Conservation (phyloP, 2,888 invertebrate species). For the Folsomia manolachei region DNA sequence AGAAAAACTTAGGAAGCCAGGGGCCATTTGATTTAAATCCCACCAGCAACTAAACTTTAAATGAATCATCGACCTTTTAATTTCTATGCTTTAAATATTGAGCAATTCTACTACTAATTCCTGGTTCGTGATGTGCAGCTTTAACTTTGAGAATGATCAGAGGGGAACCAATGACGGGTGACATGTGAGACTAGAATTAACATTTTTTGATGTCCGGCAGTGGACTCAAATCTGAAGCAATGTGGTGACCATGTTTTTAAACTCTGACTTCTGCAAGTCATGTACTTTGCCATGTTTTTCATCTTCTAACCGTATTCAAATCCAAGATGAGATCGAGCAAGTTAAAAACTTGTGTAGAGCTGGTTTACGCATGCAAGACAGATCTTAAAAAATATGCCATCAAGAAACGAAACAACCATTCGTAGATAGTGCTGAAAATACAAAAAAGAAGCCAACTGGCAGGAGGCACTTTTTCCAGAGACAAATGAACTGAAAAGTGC, state of each 20-base stretch:
- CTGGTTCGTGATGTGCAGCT: background rate
- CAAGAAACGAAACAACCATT: too few species aligned
- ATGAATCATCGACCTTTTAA: background rate
- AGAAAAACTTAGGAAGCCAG: too few species aligned
- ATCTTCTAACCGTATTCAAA: background rate
- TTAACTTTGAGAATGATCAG: too few species aligned
- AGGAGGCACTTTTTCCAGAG: conserved; percentile 1
- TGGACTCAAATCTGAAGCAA: too few species aligned
- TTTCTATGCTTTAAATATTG: background rate
- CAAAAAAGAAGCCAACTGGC: background rate
- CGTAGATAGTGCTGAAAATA: background rate
- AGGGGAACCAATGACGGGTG: background rate
- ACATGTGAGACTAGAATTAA: background rate
- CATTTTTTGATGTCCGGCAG: background rate
- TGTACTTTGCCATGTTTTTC: background rate
- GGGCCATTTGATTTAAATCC: too few species aligned
- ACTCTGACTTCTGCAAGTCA: background rate
- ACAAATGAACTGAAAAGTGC: conserved; percentile 3
- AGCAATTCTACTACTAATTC: background rate
- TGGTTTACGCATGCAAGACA: too few species aligned
- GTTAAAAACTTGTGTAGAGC: background rate
- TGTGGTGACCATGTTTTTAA: background rate
- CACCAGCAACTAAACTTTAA: too few species aligned
- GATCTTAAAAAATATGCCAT: too few species aligned
- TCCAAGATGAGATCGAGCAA: too few species aligned